Conservation (phyloP, 1,140 invertebrate species). For the Apis laboriosa region DNA sequence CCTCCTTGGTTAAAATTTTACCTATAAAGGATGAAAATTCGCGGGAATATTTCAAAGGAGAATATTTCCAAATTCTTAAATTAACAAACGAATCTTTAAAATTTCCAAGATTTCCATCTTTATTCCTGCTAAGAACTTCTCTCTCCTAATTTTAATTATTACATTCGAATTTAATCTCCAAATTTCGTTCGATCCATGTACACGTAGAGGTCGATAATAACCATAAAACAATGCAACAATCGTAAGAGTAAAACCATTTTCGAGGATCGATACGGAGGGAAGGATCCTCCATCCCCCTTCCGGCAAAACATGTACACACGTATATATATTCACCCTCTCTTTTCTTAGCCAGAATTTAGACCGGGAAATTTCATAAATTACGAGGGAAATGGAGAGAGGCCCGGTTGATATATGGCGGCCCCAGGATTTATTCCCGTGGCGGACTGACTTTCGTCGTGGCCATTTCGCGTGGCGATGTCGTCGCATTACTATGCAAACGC, state of each 20-base stretch:
- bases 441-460: slow-evolving; percentile 34
- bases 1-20: too few species aligned
- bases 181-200: neutral
- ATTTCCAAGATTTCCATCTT: too few species aligned
- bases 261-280: neutral
- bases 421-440: slow-evolving; percentile 32
- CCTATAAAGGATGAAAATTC: too few species aligned
- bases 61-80: too few species aligned
- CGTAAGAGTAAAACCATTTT: neutral
- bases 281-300: too few species aligned
- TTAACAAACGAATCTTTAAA: too few species aligned
- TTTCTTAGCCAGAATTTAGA: slow-evolving; percentile 13
- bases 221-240: neutral
- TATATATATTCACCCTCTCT: neutral
- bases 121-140: too few species aligned
- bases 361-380: slow-evolving; percentile 43
- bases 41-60: too few species aligned
- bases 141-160: too few species aligned
- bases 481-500: slow-evolving; percentile 41
- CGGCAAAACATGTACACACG: too few species aligned
- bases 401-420: slow-evolving; percentile 24
- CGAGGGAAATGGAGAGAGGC: slow-evolving; percentile 27
- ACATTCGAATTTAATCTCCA: neutral
- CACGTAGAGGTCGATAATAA: too few species aligned
- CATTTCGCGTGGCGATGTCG: slow-evolving; percentile 25